These are phyloP conservation scores for Catharus ustulatus DNA, from an alignment of 2,797 vertebrate species.

Conservation along the genomic window DNA sequence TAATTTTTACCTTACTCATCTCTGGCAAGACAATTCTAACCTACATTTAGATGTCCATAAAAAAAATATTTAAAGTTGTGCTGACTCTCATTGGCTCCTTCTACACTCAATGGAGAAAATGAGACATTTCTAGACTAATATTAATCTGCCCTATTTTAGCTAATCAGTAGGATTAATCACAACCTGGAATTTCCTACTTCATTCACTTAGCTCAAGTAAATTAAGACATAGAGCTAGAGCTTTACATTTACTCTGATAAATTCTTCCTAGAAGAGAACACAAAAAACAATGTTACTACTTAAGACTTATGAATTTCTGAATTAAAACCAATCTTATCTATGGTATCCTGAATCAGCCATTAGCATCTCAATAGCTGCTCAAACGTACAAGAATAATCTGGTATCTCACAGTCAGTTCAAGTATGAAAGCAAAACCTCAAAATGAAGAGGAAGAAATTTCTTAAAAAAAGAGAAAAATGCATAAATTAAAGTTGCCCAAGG, in stretches of 20 bases:
- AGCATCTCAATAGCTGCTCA: neutral
- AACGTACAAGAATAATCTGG: neutral
- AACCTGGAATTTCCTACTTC: neutral
- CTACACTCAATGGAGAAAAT: neutral
- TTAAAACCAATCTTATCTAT: neutral
- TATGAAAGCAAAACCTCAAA: fast-evolving
- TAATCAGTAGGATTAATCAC: neutral
- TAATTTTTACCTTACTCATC: neutral
- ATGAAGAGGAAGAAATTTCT: neutral
- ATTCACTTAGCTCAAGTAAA: neutral
- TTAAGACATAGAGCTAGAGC: neutral
- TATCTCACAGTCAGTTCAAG: neutral
- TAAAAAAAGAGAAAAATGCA: neutral
- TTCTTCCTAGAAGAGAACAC: neutral
- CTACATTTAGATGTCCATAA: neutral
- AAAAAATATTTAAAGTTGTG: neutral
- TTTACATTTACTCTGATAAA: neutral
- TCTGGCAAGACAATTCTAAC: neutral
- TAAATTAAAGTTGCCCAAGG: neutral
- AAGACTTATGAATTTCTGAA: neutral
- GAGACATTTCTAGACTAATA: neutral
- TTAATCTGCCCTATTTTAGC: neutral
- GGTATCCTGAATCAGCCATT: neutral
- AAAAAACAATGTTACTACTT: neutral
- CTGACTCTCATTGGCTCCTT: neutral